Percentiles rank a stretch among this genome's conserved stretches.
Evolutionary conservation across 2,113 vertebrate genomes (phyloP).

Genomic region (Ptilonorhynchus violaceus): DNA sequence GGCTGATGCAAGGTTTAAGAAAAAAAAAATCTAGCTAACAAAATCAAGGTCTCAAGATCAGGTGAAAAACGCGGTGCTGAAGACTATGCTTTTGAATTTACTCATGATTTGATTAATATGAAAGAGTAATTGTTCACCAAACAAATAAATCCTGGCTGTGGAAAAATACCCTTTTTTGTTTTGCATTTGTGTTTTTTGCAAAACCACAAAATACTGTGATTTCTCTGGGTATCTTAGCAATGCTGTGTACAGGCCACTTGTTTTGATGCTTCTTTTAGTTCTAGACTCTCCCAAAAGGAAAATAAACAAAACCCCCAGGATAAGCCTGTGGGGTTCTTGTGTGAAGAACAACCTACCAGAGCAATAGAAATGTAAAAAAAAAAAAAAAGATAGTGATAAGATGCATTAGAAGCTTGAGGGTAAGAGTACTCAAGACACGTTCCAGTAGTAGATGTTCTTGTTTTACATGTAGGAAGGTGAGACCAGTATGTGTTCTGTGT

Average conservation of each 20-base stretch:
- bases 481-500: not conserved
- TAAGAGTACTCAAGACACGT: not conserved
- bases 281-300: not conserved
- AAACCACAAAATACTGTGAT: not conserved
- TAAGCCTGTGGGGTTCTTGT: not conserved
- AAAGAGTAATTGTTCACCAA: not conserved
- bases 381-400: not conserved
- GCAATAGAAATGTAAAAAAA: not conserved
- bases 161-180: not conserved
- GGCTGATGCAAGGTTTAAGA: not conserved
- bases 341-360: not conserved
- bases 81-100: not conserved
- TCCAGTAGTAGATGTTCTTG: not conserved
- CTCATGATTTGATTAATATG: not conserved
- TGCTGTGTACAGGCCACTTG: not conserved
- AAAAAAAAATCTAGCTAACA: not conserved
- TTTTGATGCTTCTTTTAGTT: not conserved
- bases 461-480: rapidly evolving
- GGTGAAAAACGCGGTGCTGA: not conserved
- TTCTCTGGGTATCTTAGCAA: not conserved
- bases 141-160: not conserved
- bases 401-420: not conserved
- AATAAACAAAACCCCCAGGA: not conserved
- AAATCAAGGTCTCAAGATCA: not conserved
- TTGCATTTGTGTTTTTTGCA: too few species aligned